A percentile compares a stretch with the other conserved stretches of the same genome.
Conservation (phyloP, 2,888 invertebrate species). For the Tipula confusa region DNA sequence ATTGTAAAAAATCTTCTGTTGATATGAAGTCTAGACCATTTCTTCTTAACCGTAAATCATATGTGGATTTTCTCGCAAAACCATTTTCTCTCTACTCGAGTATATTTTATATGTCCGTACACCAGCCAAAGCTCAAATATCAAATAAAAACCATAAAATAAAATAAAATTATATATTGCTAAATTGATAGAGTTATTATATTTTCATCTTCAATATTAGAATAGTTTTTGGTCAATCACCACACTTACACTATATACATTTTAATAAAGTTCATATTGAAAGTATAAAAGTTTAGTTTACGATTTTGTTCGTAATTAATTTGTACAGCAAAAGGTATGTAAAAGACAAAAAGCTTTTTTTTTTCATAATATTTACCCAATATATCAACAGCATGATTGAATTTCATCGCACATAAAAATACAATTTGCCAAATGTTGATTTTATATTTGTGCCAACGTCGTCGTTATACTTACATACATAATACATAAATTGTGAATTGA, state of each 20-base stretch:
- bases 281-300: no score
- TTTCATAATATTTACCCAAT: neutral
- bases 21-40: neutral
- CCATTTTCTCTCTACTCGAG: neutral
- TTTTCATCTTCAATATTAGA: neutral
- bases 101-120: neutral
- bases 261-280: no score
- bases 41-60: neutral
- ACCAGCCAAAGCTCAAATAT: neutral
- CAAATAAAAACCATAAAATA: neutral
- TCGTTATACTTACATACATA: no score
- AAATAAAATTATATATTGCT: neutral
- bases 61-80: neutral
- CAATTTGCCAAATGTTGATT: neutral
- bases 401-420: neutral
- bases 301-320: neutral
- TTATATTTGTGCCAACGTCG: neutral
- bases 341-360: no score
- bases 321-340: no score
- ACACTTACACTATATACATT: neutral
- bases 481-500: neutral
- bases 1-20: neutral
- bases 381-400: no score
- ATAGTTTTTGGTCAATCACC: neutral
- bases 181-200: neutral